Evolutionary conservation across 1,140 invertebrate genomes (phyloP).

Genomic region (Galendromus occidentalis): DNA sequence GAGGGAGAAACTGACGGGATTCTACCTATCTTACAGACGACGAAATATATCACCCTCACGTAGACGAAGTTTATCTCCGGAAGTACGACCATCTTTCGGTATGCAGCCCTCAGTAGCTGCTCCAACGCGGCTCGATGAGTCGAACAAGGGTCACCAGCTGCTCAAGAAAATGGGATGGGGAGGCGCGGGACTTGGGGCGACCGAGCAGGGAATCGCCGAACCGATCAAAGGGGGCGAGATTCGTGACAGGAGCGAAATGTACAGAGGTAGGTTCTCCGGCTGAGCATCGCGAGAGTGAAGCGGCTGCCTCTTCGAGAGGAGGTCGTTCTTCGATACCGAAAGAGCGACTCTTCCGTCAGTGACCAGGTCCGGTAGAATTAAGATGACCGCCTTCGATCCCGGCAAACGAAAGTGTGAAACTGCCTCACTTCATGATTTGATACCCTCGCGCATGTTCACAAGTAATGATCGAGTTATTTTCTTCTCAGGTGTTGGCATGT

Average conservation of each 20-base stretch:
- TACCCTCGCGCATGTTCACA: too few species aligned
- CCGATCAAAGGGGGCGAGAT: conserved; percentile 79
- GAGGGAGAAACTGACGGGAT: too few species aligned
- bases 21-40: too few species aligned
- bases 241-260: conserved; percentile 68
- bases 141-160: conserved; percentile 87
- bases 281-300: too few species aligned
- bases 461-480: too few species aligned
- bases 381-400: too few species aligned
- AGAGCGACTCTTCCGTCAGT: too few species aligned
- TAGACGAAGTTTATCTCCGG: not conserved
- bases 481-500: conserved; percentile 33
- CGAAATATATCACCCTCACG: not conserved
- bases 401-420: too few species aligned
- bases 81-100: not conserved
- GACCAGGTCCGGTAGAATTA: too few species aligned
- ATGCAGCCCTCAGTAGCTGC: not conserved
- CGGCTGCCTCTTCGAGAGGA: too few species aligned
- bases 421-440: too few species aligned
- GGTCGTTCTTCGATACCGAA: too few species aligned
- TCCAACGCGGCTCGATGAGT: conserved; percentile 41
- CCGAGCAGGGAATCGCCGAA: conserved; percentile 81
- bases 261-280: conserved; percentile 49
- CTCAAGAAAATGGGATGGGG: conserved; percentile 85
- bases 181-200: conserved; percentile 64